Evolutionary conservation across 2,113 vertebrate genomes (phyloP).

Genomic region (Sapajus apella): DNA sequence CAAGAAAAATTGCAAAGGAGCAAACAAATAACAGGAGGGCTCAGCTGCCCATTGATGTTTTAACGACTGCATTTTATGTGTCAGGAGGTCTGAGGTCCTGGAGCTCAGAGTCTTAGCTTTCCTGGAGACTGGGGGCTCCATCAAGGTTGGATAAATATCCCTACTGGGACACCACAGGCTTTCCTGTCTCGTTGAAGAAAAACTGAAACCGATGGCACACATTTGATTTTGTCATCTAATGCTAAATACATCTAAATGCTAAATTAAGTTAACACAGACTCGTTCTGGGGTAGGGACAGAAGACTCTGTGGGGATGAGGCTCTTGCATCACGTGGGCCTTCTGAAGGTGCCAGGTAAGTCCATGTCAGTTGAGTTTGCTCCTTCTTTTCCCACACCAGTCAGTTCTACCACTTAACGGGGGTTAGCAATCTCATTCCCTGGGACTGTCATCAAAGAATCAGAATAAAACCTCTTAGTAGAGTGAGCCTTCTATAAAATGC

Average conservation of each 20-base stretch:
- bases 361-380: neutral
- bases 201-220: neutral
- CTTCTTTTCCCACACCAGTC: neutral
- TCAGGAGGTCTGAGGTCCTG: neutral
- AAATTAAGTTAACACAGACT: neutral
- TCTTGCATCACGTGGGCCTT: neutral
- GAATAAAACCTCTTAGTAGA: neutral
- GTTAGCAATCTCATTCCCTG: slow-evolving; percentile 22
- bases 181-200: slow-evolving; percentile 28
- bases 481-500: neutral
- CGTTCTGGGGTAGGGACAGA: neutral
- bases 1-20: slow-evolving; percentile 14
- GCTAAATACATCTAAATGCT: neutral
- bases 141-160: neutral
- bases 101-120: neutral
- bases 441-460: neutral
- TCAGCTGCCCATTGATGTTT: neutral
- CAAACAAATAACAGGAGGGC: neutral
- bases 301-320: neutral
- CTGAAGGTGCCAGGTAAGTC: neutral
- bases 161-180: neutral
- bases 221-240: neutral
- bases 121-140: neutral
- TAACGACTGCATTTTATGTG: neutral
- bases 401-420: slow-evolving; percentile 34